phyloP scores from a whole-genome alignment of 1,140 invertebrate species.

The Maniola jurtina region DNA sequence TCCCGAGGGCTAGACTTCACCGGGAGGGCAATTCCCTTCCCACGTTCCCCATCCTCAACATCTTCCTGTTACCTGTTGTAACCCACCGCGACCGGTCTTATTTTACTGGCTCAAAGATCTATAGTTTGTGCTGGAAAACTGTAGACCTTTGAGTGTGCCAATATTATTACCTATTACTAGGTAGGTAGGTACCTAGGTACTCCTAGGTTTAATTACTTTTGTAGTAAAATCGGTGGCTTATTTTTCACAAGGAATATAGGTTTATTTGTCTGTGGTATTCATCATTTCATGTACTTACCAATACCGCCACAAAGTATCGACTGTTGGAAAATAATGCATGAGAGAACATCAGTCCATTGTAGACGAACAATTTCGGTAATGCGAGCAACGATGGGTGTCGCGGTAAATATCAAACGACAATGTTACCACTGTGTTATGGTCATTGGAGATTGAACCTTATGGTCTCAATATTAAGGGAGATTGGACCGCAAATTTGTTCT shows the following conservation, averaged over 20 bases:
- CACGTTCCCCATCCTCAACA: too few relatives aligned
- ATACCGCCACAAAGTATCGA: conserved; percentile 12
- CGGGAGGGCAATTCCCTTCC: too few relatives aligned
- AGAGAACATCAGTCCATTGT: conserved; percentile 16
- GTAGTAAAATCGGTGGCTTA: too few relatives aligned
- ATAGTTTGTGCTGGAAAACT: too few relatives aligned
- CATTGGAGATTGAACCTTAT: conserved; percentile 33
- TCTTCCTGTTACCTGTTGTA: too few relatives aligned
- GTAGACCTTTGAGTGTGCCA: too few relatives aligned
- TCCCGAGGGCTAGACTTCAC: too few relatives aligned
- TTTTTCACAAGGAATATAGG: not conserved
- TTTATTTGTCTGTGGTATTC: not conserved
- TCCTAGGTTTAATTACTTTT: too few relatives aligned
- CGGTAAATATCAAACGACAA: conserved; percentile 40
- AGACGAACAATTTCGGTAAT: conserved; percentile 60
- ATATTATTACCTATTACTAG: too few relatives aligned
- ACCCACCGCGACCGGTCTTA: too few relatives aligned
- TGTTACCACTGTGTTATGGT: not conserved
- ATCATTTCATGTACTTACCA: not conserved
- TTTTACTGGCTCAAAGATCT: too few relatives aligned
- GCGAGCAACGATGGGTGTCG: conserved; percentile 38
- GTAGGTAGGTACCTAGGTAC: too few relatives aligned
- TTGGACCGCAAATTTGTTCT: conserved; percentile 9
- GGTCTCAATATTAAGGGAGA: conserved; percentile 2
- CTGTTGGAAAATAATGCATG: conserved; percentile 14